These are phyloP conservation scores for Yasuhikotakia modesta DNA, from an alignment of 2,797 vertebrate genomes.

Conservation along the genomic window DNA sequence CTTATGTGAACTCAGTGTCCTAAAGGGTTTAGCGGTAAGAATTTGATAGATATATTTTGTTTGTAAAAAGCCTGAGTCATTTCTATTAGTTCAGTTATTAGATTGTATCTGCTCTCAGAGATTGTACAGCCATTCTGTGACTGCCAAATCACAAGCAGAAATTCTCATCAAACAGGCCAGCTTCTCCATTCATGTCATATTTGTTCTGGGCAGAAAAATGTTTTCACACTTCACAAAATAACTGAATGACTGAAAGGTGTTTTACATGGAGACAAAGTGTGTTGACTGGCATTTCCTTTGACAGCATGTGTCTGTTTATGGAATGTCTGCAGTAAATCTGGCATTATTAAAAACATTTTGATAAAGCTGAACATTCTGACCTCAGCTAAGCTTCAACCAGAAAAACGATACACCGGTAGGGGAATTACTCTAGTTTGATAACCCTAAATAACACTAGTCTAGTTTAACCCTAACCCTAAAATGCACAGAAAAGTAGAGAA, in stretches of 20 bases:
- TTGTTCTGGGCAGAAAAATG: not conserved
- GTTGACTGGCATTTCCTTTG: not conserved
- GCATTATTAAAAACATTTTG: conserved; percentile 8
- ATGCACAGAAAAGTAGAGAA: not conserved
- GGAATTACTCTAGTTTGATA: no score
- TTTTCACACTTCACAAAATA: conserved; percentile 29
- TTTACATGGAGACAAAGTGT: conserved; percentile 8
- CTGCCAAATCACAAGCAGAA: conserved; percentile 12
- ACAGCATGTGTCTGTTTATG: not conserved
- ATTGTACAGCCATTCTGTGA: conserved; percentile 27
- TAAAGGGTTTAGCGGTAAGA: not conserved
- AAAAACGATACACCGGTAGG: not conserved
- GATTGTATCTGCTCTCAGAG: conserved; percentile 3
- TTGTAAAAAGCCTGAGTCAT: conserved; percentile 30
- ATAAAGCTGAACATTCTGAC: not conserved
- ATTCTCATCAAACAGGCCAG: not conserved
- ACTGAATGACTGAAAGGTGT: conserved; percentile 26
- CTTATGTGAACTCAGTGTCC: not conserved
- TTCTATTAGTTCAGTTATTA: conserved; percentile 27
- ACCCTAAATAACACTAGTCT: not conserved
- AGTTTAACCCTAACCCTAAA: no score
- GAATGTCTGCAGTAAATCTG: conserved; percentile 5
- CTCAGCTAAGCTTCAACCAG: not conserved
- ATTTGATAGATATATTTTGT: not conserved
- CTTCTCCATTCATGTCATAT: conserved; percentile 2